These are phyloP conservation scores for Pseudococcus longispinus DNA, from an alignment of 2,888 invertebrate genomes.

Conservation along the genomic window DNA sequence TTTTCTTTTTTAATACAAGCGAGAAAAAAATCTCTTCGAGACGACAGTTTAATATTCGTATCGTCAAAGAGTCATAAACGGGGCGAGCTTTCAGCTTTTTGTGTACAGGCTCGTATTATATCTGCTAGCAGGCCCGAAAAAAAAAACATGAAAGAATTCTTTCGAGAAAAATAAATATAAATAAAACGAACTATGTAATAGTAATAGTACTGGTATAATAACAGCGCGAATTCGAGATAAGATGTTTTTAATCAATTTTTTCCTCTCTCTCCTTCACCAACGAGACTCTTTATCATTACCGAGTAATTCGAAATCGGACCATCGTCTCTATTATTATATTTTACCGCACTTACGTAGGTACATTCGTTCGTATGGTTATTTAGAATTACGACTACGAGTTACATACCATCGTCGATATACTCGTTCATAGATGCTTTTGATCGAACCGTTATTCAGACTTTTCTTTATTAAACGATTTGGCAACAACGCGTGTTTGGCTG, in stretches of 20 bases:
- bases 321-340: constrained; percentile 2
- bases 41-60: constrained; percentile 16
- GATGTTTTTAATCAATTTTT: constrained; percentile 28
- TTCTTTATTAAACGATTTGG: neutral
- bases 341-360: neutral
- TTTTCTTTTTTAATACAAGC: neutral
- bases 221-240: constrained; percentile 1
- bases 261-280: neutral
- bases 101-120: neutral
- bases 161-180: neutral
- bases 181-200: neutral
- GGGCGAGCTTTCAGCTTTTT: neutral
- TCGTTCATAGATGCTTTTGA: neutral
- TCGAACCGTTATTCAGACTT: neutral
- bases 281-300: neutral
- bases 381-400: no score
- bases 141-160: constrained; percentile 1
- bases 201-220: neutral
- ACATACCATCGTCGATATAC: neutral
- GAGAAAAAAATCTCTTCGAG: neutral
- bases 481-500: neutral
- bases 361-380: neutral
- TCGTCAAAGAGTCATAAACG: neutral
- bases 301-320: neutral
- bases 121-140: neutral